These are phyloP conservation scores for Chaenodraco wilsoni DNA, from an alignment of 2,797 vertebrate species.

Conservation along the genomic window DNA sequence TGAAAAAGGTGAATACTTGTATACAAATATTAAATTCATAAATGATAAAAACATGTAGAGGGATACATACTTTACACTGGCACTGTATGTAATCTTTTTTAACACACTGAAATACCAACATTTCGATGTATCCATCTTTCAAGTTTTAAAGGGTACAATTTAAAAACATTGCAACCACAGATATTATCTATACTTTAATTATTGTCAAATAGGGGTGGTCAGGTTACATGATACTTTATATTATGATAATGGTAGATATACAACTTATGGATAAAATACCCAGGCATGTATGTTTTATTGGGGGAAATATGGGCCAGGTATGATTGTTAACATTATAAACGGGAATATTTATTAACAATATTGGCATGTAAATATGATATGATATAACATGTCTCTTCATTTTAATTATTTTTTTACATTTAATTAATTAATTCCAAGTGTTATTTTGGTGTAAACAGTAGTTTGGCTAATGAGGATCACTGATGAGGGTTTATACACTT, in stretches of 20 bases:
- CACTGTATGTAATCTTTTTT: not conserved
- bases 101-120: not conserved
- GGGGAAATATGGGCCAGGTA: not conserved
- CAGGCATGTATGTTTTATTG: not conserved
- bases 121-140: no score
- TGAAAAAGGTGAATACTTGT: not conserved
- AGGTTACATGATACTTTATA: not conserved
- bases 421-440: not conserved
- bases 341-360: not conserved
- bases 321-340: not conserved
- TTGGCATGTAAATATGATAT: not conserved
- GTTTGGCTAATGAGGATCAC: conserved; percentile 21
- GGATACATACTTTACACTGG: not conserved
- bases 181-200: not conserved
- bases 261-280: not conserved
- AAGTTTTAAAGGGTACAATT: no score
- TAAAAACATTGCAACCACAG: not conserved
- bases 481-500: conserved; percentile 29
- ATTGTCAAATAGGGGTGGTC: not conserved
- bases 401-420: not conserved
- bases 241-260: not conserved
- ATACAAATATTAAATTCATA: not conserved
- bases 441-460: conserved; percentile 19
- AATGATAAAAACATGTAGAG: not conserved
- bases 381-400: not conserved